Base-by-base conservation (phyloP, 92 coral and sea anemone genomes). In the Porites lobata region DNA sequence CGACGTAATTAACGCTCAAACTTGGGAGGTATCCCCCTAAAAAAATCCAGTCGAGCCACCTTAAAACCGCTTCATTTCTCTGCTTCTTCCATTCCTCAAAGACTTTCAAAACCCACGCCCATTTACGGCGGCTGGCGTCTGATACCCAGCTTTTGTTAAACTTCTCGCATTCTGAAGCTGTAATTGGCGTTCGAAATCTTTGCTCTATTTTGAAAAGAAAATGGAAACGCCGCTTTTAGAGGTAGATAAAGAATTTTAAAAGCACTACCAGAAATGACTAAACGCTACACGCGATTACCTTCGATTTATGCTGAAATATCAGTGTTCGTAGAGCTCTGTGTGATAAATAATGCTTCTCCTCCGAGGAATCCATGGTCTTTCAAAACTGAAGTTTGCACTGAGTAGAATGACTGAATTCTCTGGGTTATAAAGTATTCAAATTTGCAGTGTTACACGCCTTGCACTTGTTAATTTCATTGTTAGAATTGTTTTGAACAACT, bases 121-220 rank as follows among this genome's bases (percentile, higher is more conserved):
- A 80, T 76, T 87, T 80, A 20, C 75, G 32, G 14, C 81, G 75
- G 56, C 86, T 80, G 20, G 81, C 86, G 17, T 87, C 81, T 21
- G 75, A 79, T n/a, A 72, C 71, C 86, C 79, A 87, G 57, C 91
- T 87, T 69, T 79, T 22, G 5, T 76, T 50, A 70, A 77, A 76
- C 62, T 63, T 78, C 71, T 87, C 79, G 86, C 90, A 79, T 29
- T 53, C 79, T 15, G 17, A 74, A 43, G 72, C 21, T 8, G 71
- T 38, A 63, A 75, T 75, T 50, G 82, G 69, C 26, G 5, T 79
- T 65, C 83, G 38, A 18, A 58, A 15, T 53, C 65, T 76, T 76
- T 76, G 65, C 77, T 72, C 77, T 13, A 18, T 38, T 74, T 4
- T 47, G 8, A 15, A 74, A 53, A 8, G 20, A 50, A 74, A 74